Conservation (phyloP, 2,113 vertebrate species). For the Thymallus thymallus region DNA sequence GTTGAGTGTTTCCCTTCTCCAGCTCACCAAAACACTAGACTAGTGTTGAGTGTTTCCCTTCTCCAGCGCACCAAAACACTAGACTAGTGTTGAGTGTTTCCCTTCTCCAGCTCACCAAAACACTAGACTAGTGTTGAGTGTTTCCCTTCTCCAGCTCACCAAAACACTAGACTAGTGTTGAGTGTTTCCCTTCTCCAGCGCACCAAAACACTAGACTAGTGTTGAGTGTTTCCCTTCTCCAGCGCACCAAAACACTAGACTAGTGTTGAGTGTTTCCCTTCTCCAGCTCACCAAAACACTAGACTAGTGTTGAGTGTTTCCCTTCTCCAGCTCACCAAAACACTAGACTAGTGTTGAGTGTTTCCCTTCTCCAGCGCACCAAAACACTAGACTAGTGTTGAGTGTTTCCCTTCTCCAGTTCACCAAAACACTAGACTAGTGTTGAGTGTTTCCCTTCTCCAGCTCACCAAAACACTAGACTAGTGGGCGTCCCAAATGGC, state of each 20-base stretch:
- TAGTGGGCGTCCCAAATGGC: too few species aligned
- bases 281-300: constrained; percentile 6
- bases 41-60: constrained; percentile 38
- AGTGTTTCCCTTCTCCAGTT: constrained; percentile 36
- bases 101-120: constrained; percentile 18
- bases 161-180: not conserved
- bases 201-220: too few species aligned
- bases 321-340: constrained; percentile 18
- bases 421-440: constrained; percentile 22
- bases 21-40: not conserved
- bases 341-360: constrained; percentile 22
- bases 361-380: constrained; percentile 29
- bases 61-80: constrained; percentile 6
- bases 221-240: constrained; percentile 44
- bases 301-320: constrained; percentile 28
- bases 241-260: not conserved
- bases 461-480: not conserved
- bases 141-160: constrained; percentile 29
- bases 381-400: not conserved
- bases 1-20: constrained; percentile 44
- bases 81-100: constrained; percentile 28
- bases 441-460: constrained; percentile 43
- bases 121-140: constrained; percentile 22
- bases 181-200: constrained; percentile 37
- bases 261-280: constrained; percentile 38